Conservation (phyloP, 2,888 invertebrate species). For the Lacanobia wlatinum region DNA sequence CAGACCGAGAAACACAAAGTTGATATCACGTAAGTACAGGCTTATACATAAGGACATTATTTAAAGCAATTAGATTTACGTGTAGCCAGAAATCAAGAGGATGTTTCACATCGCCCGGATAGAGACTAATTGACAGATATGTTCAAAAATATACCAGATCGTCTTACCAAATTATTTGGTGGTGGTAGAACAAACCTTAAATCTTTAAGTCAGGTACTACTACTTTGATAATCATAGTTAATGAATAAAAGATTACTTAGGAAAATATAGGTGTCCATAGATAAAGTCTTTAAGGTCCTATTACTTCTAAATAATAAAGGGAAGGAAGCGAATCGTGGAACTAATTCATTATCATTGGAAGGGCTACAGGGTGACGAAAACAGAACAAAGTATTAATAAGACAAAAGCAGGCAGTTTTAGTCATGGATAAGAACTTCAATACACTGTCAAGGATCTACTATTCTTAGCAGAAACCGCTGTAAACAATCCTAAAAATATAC, state of each 20-base stretch:
- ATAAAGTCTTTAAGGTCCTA: too few relatives aligned
- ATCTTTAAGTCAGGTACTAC: neutral
- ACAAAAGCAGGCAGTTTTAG: slow-evolving; percentile 45
- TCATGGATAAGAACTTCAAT: neutral
- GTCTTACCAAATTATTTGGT: too few relatives aligned
- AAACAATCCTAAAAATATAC: too few relatives aligned
- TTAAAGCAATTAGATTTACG: too few relatives aligned
- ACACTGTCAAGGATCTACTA: neutral
- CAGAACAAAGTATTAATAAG: neutral
- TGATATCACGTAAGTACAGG: slow-evolving; percentile 75
- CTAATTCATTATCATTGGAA: slow-evolving; percentile 22
- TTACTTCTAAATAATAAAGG: slow-evolving; percentile 11
- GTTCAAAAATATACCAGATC: too few relatives aligned
- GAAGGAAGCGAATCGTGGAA: slow-evolving; percentile 46
- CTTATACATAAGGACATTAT: too few relatives aligned
- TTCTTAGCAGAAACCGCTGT: too few relatives aligned
- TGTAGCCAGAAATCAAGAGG: too few relatives aligned
- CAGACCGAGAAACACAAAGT: slow-evolving; percentile 66
- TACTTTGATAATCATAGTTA: neutral
- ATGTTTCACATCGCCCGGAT: too few relatives aligned
- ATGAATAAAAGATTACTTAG: neutral
- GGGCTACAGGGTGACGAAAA: slow-evolving; percentile 21
- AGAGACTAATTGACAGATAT: too few relatives aligned
- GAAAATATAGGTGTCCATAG: too few relatives aligned
- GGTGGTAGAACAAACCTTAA: too few relatives aligned